phyloP scores from a whole-genome alignment of 2,113 vertebrate species.

The Myrmecobius fasciatus region DNA sequence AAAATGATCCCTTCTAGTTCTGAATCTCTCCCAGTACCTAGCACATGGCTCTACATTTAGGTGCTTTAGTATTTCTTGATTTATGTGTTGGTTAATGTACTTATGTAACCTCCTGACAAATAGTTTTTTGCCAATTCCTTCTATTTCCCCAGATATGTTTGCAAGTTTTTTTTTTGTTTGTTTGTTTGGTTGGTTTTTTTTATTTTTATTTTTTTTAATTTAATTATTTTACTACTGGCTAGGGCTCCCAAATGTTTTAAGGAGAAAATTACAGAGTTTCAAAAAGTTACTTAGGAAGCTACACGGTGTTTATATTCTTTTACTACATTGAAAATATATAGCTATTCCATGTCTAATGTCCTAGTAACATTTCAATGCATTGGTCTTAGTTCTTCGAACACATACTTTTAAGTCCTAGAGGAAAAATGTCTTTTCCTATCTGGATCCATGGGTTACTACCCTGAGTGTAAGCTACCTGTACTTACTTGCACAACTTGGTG shows the following conservation, averaged over 20 bases:
- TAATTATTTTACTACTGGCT: slow-evolving; percentile 29
- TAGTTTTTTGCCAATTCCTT: not conserved
- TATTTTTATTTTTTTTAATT: slow-evolving; percentile 34
- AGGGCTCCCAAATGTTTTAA: slow-evolving; percentile 14
- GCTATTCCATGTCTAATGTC: not conserved
- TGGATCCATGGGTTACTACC: not conserved
- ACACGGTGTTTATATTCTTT: slow-evolving; percentile 28
- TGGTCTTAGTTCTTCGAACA: not conserved
- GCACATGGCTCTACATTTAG: not conserved
- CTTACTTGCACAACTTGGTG: not conserved
- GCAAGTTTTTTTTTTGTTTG: no score
- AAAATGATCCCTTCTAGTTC: not conserved
- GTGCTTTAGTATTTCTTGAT: not conserved
- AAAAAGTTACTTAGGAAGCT: slow-evolving; percentile 9
- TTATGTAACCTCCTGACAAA: not conserved
- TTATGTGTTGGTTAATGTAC: not conserved
- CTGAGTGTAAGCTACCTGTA: not conserved
- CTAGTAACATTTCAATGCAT: not conserved
- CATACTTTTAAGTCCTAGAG: not conserved
- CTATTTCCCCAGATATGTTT: not conserved
- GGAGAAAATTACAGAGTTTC: not conserved
- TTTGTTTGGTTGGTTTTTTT: no score
- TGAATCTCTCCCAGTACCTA: not conserved
- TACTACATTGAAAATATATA: slow-evolving; percentile 10
- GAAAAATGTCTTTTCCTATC: not conserved